phyloP scores from a whole-genome alignment of 2,888 invertebrate species.

The Zootermopsis nevadensis region DNA sequence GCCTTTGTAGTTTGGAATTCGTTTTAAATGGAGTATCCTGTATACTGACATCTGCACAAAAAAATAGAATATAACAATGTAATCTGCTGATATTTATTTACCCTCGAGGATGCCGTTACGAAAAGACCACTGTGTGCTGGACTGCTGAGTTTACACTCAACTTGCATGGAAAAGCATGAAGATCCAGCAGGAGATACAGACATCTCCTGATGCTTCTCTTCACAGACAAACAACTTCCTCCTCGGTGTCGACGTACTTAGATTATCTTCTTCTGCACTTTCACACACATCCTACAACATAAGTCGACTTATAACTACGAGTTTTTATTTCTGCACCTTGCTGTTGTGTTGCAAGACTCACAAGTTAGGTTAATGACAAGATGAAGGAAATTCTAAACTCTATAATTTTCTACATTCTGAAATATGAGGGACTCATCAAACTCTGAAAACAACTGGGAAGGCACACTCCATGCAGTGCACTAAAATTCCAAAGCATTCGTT shows the following conservation, averaged over 20 bases:
- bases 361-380: too few species aligned
- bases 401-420: too few species aligned
- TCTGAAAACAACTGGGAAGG: too few species aligned
- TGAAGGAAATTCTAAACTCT: too few species aligned
- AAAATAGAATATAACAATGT: not conserved
- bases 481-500: too few species aligned
- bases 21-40: too few species aligned
- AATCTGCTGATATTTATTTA: not conserved
- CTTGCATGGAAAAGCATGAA: slow-evolving; percentile 19
- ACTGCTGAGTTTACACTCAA: not conserved
- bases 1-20: too few species aligned
- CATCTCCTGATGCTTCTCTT: not conserved
- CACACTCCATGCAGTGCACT: too few species aligned
- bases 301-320: too few species aligned
- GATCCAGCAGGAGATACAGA: not conserved
- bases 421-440: too few species aligned
- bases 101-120: not conserved
- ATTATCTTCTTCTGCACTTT: slow-evolving; percentile 43
- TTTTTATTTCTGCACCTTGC: not conserved
- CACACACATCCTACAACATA: slow-evolving; percentile 40
- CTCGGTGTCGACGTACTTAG: slow-evolving; percentile 43
- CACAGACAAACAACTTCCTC: slow-evolving; percentile 40
- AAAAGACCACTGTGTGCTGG: slow-evolving; percentile 19
- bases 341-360: too few species aligned
- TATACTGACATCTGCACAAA: not conserved